Conservation (phyloP, 2,888 invertebrate species). For the Volucella bombylans region DNA sequence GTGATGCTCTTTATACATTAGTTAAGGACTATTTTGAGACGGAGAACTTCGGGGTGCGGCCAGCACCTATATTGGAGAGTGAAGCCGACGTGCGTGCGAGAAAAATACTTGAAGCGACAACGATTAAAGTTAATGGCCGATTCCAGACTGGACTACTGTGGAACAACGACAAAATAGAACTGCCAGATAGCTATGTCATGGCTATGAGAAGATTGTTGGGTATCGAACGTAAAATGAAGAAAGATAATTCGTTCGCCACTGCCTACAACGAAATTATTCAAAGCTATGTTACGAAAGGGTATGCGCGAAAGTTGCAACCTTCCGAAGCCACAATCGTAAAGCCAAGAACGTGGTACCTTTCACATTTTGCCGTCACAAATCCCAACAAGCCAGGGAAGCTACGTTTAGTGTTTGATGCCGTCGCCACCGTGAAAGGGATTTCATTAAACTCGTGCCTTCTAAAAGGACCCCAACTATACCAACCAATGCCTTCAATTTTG, state of each 20-base stretch:
- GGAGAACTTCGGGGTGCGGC: too few relatives aligned
- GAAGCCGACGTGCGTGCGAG: not conserved
- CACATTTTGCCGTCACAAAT: too few relatives aligned
- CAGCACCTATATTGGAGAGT: too few relatives aligned
- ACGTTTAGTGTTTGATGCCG: too few relatives aligned
- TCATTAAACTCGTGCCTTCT: not conserved
- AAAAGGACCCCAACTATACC: too few relatives aligned
- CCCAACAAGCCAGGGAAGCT: too few relatives aligned
- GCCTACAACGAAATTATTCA: slow-evolving; percentile 1
- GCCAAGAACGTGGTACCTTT: too few relatives aligned
- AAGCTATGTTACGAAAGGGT: not conserved
- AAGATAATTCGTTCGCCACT: slow-evolving; percentile 17
- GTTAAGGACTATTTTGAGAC: too few relatives aligned
- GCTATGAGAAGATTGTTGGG: not conserved
- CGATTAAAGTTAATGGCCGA: not conserved
- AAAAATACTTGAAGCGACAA: slow-evolving; percentile 9
- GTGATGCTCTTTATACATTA: too few relatives aligned
- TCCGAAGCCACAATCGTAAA: too few relatives aligned
- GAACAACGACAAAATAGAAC: slow-evolving; percentile 4
- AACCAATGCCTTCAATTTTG: too few relatives aligned
- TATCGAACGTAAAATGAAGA: slow-evolving; percentile 18
- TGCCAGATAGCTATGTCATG: slow-evolving; percentile 14
- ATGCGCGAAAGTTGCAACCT: too few relatives aligned
- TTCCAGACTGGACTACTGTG: slow-evolving; percentile 19
- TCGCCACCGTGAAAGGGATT: not conserved